Conservation (phyloP, 2,888 invertebrate genomes). For the Nezara viridula region DNA sequence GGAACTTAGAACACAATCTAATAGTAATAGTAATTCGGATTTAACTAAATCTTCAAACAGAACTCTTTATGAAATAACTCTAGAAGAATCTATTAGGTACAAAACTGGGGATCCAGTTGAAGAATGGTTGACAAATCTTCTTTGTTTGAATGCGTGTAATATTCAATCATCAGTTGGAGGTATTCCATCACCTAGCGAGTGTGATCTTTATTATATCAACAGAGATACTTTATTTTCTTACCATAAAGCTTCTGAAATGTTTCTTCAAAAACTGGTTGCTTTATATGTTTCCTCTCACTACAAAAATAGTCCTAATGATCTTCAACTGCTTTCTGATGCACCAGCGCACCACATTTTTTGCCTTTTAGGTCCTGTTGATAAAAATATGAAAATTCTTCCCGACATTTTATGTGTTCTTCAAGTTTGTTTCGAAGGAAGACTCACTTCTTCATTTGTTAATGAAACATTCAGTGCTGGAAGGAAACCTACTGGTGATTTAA, state of each 20-base stretch:
- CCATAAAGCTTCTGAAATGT: slow-evolving; percentile 92
- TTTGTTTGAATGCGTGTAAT: slow-evolving; percentile 90
- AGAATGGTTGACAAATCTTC: slow-evolving; percentile 88
- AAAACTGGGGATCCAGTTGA: slow-evolving; percentile 89
- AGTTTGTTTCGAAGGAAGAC: slow-evolving; percentile 77
- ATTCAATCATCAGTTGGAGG: slow-evolving; percentile 77
- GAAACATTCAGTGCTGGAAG: slow-evolving; percentile 88
- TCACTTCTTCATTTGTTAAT: slow-evolving; percentile 77
- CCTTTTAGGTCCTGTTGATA: slow-evolving; percentile 87
- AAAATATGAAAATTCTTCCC: slow-evolving; percentile 80
- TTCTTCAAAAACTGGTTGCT: slow-evolving; percentile 91
- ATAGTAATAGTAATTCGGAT: slow-evolving; percentile 71
- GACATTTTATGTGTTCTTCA: slow-evolving; percentile 96
- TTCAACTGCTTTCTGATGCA: slow-evolving; percentile 98
- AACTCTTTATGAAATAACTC: slow-evolving; percentile 73
- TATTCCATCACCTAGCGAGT: slow-evolving; percentile 89
- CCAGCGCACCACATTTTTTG: slow-evolving; percentile 98
- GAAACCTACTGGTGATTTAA: slow-evolving; percentile 94
- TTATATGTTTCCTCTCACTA: slow-evolving; percentile 98
- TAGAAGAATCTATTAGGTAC: slow-evolving; percentile 97
- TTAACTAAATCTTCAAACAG: slow-evolving; percentile 71
- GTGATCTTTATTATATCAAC: slow-evolving; percentile 90
- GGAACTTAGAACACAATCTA: slow-evolving; percentile 80
- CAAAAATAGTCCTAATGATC: slow-evolving; percentile 98
- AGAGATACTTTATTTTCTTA: slow-evolving; percentile 97